phyloP scores from a whole-genome alignment of 2,797 vertebrate species.

The Meda fulgida region DNA sequence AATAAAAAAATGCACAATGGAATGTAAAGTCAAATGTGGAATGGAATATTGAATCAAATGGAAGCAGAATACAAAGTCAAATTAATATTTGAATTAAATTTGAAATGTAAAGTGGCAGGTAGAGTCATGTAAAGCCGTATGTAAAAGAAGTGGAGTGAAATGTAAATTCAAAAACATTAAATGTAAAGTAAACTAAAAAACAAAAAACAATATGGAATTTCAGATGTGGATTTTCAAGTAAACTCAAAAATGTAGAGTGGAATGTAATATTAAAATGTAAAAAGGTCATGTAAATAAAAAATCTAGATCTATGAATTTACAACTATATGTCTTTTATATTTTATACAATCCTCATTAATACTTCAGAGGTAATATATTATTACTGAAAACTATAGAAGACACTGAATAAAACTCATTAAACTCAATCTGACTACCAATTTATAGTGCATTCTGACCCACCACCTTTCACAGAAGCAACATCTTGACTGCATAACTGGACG shows the following conservation, averaged over 20 bases:
- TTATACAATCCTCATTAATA: not conserved
- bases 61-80: too few relatives aligned
- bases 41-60: not conserved
- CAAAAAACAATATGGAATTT: not conserved
- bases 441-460: too few relatives aligned
- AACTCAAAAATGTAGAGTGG: not conserved
- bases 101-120: not conserved
- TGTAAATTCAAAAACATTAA: not conserved
- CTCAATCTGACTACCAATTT: not conserved
- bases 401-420: not conserved
- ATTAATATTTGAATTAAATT: too few relatives aligned
- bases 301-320: not conserved
- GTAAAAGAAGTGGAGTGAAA: not conserved
- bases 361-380: conserved; percentile 1
- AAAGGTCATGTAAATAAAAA: not conserved
- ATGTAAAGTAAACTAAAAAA: not conserved
- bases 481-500: conserved; percentile 8
- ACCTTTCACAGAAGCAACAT: not conserved
- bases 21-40: not conserved
- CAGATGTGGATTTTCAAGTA: not conserved
- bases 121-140: not conserved
- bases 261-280: not conserved
- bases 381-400: not conserved
- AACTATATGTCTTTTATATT: not conserved
- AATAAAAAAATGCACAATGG: not conserved